Evolutionary conservation across 2,888 invertebrate species (phyloP).

Genomic region (Cantharis nigra): DNA sequence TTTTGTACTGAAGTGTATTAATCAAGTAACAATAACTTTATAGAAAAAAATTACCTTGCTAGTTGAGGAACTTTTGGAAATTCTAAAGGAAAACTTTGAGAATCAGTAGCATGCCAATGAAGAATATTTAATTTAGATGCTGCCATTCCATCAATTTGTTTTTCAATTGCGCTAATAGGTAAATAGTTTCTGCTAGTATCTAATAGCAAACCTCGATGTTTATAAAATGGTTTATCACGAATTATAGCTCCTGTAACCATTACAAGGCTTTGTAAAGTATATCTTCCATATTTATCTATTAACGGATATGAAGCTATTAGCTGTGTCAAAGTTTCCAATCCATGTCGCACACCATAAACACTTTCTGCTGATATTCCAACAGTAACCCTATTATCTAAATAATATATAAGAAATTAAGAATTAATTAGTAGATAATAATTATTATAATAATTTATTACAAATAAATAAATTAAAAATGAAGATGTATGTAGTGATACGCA

Average conservation of each 20-base stretch:
- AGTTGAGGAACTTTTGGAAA: constrained; percentile 75
- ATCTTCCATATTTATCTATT: constrained; percentile 22
- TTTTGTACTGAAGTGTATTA: neutral
- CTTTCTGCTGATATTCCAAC: constrained; percentile 64
- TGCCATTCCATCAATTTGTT: constrained; percentile 83
- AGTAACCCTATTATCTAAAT: constrained; percentile 57
- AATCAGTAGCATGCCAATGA: constrained; percentile 91
- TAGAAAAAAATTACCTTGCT: constrained; percentile 60
- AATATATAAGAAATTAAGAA: constrained; percentile 3
- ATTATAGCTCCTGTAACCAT: constrained; percentile 68
- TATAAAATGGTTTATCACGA: constrained; percentile 78
- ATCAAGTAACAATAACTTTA: neutral
- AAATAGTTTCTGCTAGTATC: constrained; percentile 91
- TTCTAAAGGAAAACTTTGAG: constrained; percentile 90
- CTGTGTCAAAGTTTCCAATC: constrained; percentile 76
- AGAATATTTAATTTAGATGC: constrained; percentile 88
- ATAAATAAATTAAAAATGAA: no score
- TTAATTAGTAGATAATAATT: neutral
- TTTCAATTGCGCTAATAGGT: constrained; percentile 68
- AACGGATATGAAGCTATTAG: constrained; percentile 58
- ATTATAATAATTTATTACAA: no score
- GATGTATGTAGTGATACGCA: no score
- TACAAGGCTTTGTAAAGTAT: constrained; percentile 60
- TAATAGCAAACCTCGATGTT: constrained; percentile 83
- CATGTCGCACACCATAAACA: constrained; percentile 77